Conservation (phyloP, 2,797 vertebrate genomes). For the Syngnathus acus region DNA sequence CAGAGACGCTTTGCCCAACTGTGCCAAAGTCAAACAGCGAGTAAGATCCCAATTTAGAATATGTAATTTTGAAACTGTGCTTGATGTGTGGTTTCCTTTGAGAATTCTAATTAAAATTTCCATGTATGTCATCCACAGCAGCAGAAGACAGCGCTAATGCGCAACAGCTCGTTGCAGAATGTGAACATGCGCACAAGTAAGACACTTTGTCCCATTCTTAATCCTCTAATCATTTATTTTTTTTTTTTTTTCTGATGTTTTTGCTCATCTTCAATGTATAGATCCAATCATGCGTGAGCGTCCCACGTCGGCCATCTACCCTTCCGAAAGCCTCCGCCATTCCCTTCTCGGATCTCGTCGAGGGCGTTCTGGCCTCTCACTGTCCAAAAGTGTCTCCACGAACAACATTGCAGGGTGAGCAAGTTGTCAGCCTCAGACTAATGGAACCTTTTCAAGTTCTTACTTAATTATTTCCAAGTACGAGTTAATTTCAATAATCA, state of each 20-base stretch:
- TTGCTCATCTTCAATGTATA: conserved; percentile 26
- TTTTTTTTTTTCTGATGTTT: no score
- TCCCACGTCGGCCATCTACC: conserved; percentile 85
- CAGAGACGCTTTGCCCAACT: conserved; percentile 85
- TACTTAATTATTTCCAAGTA: no score
- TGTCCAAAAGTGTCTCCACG: conserved; percentile 92
- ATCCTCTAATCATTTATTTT: background rate
- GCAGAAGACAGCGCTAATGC: conserved; percentile 78
- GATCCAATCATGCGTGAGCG: conserved; percentile 74
- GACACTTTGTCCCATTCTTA: conserved; percentile 26
- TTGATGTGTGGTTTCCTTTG: background rate
- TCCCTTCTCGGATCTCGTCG: conserved; percentile 80
- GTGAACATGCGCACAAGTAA: conserved; percentile 81
- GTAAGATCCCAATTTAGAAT: conserved; percentile 59
- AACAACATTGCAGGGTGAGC: conserved; percentile 89
- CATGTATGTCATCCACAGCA: conserved; percentile 63
- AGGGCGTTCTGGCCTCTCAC: conserved; percentile 72
- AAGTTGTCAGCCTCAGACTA: background rate
- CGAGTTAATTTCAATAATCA: no score
- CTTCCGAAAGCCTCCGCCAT: conserved; percentile 81
- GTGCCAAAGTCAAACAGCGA: conserved; percentile 89
- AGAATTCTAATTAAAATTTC: background rate
- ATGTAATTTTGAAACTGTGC: background rate
- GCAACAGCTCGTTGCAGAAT: conserved; percentile 80
- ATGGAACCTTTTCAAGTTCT: no score